Base-by-base conservation (phyloP, 2,113 vertebrate species). In the Daboia siamensis region DNA sequence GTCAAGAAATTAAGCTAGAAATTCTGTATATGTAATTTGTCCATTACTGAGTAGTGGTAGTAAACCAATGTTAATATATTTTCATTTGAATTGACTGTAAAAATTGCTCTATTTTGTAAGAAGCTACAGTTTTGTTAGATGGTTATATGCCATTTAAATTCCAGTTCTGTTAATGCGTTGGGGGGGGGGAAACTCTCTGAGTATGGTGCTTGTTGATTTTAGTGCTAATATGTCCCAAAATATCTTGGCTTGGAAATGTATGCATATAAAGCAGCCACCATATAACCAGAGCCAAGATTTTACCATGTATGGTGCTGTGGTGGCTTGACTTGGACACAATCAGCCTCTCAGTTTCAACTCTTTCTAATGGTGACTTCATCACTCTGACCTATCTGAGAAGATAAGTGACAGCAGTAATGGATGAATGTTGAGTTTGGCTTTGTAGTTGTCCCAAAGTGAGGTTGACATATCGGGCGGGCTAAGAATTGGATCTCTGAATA, bases 191-290 rank as follows among this genome's bases (percentile, higher is more conserved):
- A 59, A 88, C 5, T 39, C 69, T 64, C 6, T 12, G 3, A 57
- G 12, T 44, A 15, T 55, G 39, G 1, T 59, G 46, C 55, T 33
- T 61, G 39, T 52, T 90, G 88, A 1, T 86, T 86, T 94, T 95
- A 95, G 95, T 96, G 88, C 90, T 92, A 93, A 96, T 94, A 94
- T 96, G 95, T 91, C 93, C 93, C 94, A 93, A 94, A 86, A 90
- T 64, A 90, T 5, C 9, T 86, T 90, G 23, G 21, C 57, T 54
- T 90, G 46, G 80, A 86, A 86, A 26, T 29, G 8, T 24, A 26
- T 2, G 23, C 39, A 26, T 93, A 96, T 96, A 95, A 95, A 95
- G 93, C 95, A 52, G 95, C 94, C 93, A 95, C 80, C 95, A 23
- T 87, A 88, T 94, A 96, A 93, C 92, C 94, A 93, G 21, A 95